These are phyloP conservation scores for Eulemur mongoz DNA, from an alignment of 2,797 vertebrate genomes.

Conservation along the genomic window DNA sequence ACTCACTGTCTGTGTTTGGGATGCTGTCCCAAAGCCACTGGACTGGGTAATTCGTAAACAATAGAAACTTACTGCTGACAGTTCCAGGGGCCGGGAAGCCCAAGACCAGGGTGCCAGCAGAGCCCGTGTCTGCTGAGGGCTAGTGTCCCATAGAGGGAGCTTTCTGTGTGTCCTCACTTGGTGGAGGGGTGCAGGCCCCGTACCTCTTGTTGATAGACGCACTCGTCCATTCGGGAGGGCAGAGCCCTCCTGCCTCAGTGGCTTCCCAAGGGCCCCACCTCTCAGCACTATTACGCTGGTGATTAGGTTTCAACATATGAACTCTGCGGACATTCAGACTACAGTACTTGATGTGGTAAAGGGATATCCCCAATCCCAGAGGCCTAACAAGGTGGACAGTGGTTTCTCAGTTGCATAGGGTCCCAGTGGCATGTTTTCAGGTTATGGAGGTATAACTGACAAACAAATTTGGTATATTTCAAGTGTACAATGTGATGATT, in stretches of 20 bases:
- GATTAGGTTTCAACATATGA: background rate
- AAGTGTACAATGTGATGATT: background rate
- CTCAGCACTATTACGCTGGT: background rate
- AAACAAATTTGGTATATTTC: background rate
- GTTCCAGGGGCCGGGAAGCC: background rate
- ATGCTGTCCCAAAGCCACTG: background rate
- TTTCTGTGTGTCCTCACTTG: background rate
- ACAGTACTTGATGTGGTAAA: background rate
- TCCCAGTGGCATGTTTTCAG: background rate
- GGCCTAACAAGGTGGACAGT: too few species aligned
- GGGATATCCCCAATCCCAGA: rapidly evolving
- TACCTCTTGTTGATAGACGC: too few species aligned
- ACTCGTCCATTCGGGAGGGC: background rate
- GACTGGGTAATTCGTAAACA: background rate
- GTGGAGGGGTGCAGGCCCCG: background rate
- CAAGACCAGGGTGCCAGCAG: background rate
- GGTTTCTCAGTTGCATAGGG: rapidly evolving
- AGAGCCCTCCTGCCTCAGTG: background rate
- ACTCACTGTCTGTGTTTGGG: rapidly evolving
- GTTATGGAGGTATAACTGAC: background rate
- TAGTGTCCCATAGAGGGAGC: rapidly evolving
- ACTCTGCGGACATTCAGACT: too few species aligned
- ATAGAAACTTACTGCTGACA: background rate
- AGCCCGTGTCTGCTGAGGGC: background rate
- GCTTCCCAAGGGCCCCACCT: too few species aligned